Evolutionary conservation across 2,113 vertebrate genomes (phyloP).

Genomic region (Ictalurus punctatus): DNA sequence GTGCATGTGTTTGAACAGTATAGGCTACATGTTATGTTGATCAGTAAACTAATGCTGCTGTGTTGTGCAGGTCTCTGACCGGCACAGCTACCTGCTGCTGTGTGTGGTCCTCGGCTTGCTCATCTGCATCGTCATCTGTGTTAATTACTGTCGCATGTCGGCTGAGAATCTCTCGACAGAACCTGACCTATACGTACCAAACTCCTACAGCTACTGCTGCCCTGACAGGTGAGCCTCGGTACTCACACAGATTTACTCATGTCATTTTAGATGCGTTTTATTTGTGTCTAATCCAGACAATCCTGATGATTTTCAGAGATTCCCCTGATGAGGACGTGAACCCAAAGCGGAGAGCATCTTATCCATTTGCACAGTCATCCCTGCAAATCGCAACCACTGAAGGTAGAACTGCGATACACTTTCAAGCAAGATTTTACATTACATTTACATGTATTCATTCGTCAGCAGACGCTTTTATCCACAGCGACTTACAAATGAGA

Average conservation of each 20-base stretch:
- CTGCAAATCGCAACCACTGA: slow-evolving; percentile 82
- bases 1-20: neutral
- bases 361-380: slow-evolving; percentile 81
- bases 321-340: slow-evolving; percentile 84
- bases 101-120: slow-evolving; percentile 81
- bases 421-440: neutral
- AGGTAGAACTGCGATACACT: slow-evolving; percentile 69
- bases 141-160: slow-evolving; percentile 75
- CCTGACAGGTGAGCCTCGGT: slow-evolving; percentile 78
- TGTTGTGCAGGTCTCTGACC: slow-evolving; percentile 79
- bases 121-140: slow-evolving; percentile 81
- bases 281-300: neutral
- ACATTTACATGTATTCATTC: too few species aligned
- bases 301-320: slow-evolving; percentile 68
- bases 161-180: slow-evolving; percentile 65
- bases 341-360: slow-evolving; percentile 90
- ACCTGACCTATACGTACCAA: slow-evolving; percentile 73
- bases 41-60: neutral
- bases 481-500: too few species aligned
- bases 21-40: neutral
- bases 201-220: slow-evolving; percentile 83
- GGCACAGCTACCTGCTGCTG: slow-evolving; percentile 86
- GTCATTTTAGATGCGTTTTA: neutral
- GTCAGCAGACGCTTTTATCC: too few species aligned
- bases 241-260: neutral